These are phyloP conservation scores for Alviniconcha marisindica DNA, from an alignment of 1,140 invertebrate species.

Conservation along the genomic window DNA sequence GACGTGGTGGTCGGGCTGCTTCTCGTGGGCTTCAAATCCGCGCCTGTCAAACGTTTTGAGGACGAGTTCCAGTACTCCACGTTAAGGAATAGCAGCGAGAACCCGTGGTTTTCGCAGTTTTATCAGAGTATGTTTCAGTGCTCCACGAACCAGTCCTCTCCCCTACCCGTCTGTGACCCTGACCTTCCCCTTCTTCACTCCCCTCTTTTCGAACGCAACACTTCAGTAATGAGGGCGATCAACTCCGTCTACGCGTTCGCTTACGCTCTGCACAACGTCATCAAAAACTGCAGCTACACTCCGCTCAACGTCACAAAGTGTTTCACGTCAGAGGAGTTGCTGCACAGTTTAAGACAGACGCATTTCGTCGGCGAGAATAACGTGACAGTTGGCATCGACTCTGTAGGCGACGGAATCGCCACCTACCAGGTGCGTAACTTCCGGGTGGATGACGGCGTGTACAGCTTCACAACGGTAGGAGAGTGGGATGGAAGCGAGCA, in stretches of 20 bases:
- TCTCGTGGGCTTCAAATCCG: constrained; percentile 81
- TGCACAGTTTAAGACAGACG: neutral
- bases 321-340: constrained; percentile 14
- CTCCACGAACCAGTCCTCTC: neutral
- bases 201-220: constrained; percentile 82
- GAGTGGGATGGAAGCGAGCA: constrained; percentile 36
- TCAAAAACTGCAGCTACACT: neutral
- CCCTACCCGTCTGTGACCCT: neutral
- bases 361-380: constrained; percentile 46
- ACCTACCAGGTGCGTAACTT: constrained; percentile 41
- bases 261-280: constrained; percentile 80
- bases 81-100: constrained; percentile 26
- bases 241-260: constrained; percentile 91
- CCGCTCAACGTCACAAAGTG: neutral
- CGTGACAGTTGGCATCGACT: constrained; percentile 45
- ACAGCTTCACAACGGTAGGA: constrained; percentile 31
- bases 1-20: constrained; percentile 84
- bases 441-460: constrained; percentile 13
- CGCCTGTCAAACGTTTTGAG: constrained; percentile 51
- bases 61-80: constrained; percentile 53
- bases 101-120: constrained; percentile 52
- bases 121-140: constrained; percentile 22
- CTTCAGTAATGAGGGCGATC: constrained; percentile 89
- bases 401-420: constrained; percentile 49
- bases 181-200: constrained; percentile 1